phyloP scores from a whole-genome alignment of 2,797 vertebrate genomes.

The Chromis chromis region DNA sequence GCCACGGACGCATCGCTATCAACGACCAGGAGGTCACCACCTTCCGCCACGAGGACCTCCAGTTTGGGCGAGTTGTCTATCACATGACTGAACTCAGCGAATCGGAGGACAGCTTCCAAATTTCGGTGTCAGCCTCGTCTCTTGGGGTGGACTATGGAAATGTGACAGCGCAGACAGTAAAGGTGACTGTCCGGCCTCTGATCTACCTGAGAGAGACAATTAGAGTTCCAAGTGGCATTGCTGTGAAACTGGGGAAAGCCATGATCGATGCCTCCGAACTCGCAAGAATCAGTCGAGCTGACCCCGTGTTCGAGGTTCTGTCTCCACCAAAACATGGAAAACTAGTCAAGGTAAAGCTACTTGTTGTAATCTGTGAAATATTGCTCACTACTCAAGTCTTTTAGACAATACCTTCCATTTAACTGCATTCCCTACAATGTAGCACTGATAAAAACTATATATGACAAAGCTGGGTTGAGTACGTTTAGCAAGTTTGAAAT shows the following conservation, averaged over 20 bases:
- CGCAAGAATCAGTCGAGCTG: slow-evolving; percentile 85
- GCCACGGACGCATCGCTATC: slow-evolving; percentile 86
- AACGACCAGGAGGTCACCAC: slow-evolving; percentile 80
- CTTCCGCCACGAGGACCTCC: slow-evolving; percentile 89
- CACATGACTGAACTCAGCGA: slow-evolving; percentile 88
- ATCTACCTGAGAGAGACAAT: slow-evolving; percentile 80
- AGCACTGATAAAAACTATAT: no score
- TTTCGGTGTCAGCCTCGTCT: slow-evolving; percentile 85
- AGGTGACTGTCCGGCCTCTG: slow-evolving; percentile 85
- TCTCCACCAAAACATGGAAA: slow-evolving; percentile 87
- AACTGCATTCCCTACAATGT: neutral
- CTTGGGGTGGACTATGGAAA: slow-evolving; percentile 82
- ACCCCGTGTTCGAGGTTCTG: slow-evolving; percentile 89
- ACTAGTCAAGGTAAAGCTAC: slow-evolving; percentile 82
- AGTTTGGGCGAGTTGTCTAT: slow-evolving; percentile 84
- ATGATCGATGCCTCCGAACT: slow-evolving; percentile 91
- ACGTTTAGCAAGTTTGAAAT: no score
- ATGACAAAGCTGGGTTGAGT: no score
- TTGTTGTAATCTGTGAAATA: neutral
- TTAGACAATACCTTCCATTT: neutral
- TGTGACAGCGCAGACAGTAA: slow-evolving; percentile 84
- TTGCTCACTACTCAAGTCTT: neutral
- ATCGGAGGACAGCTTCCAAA: slow-evolving; percentile 85
- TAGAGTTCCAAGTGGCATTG: slow-evolving; percentile 83
- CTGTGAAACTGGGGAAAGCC: slow-evolving; percentile 84